Base-by-base conservation (phyloP, 2,888 invertebrate species). In the Melitaea athalia region DNA sequence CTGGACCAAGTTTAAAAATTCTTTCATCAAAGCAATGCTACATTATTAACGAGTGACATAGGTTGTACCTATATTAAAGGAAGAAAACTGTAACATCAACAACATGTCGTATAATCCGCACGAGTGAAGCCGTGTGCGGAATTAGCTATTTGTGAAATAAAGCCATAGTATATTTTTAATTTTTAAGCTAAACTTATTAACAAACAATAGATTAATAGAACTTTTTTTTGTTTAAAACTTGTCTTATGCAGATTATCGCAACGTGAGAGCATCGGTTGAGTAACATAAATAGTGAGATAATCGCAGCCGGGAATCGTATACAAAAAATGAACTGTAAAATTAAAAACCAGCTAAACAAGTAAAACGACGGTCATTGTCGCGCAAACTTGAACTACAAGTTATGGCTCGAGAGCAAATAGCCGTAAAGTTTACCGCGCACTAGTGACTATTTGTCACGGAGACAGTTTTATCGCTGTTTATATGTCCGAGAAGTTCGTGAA, bases 301-400 rank as follows among this genome's bases (percentile, higher is more conserved):
- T 66, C 15, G 47, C 33, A 33, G 31, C 33, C 33, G 55, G 53
- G 8, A 24, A 15, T 47, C 33, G 53, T 61, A 66, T 63, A 63
- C 59, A 65, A 68, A 55, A 71, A 71, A 72, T 69, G 76, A 83
- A 83, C 84, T 80, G 83, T 81, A 79, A 79, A 81, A 75, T 78
- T 77, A 79, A 78, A 84, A 88, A 88, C 86, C 81, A 76, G 85
- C 76, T 81, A 76, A 80, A 82, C 85, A 79, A 81, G 85, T 82
- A 82, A 82, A 80, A 70, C 75, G 75, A 81, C 86, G 86, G 87
- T 87, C 88, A 86, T 88, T 87, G 86, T 88, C 87, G 79, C 82
- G 74, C 77, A 77, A 81, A 84, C 81, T 78, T 80, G 78, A 82
- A 80, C 82, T 78, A 70, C 69, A 59, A 70, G 70, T 63, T 63